phyloP scores from a whole-genome alignment of 2,113 vertebrate genomes.

The Antechinus stuartii region DNA sequence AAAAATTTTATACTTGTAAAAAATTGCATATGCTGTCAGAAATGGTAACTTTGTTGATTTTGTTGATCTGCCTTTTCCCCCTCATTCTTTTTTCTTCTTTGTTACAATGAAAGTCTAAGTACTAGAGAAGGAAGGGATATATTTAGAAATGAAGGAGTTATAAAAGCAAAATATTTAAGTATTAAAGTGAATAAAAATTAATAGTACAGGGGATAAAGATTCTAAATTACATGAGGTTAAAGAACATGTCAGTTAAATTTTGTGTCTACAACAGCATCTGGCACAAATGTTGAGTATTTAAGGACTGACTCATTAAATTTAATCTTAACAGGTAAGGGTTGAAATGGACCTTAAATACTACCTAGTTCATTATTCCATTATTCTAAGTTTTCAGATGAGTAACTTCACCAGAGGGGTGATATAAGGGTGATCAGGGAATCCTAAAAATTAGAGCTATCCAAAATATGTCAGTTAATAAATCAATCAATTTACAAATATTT shows the following conservation, averaged over 20 bases:
- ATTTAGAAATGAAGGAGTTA: not conserved
- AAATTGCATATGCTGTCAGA: not conserved
- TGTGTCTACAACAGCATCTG: not conserved
- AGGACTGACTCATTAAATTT: not conserved
- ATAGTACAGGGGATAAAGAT: not conserved
- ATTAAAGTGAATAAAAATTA: not conserved
- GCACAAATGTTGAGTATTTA: not conserved
- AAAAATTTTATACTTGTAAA: not conserved
- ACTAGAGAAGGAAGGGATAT: not conserved
- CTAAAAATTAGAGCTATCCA: not conserved
- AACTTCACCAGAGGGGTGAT: not conserved
- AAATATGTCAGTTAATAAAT: not conserved
- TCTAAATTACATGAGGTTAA: not conserved
- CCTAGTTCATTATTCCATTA: not conserved
- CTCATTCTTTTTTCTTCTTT: not conserved
- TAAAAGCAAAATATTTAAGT: not conserved
- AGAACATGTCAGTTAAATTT: not conserved
- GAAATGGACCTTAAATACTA: not conserved
- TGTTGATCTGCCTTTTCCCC: not conserved
- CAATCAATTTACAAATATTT: not conserved
- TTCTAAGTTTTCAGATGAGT: not conserved
- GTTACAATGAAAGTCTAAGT: not conserved
- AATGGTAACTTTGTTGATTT: not conserved
- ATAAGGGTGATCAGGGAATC: not conserved
- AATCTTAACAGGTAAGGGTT: not conserved